Evolutionary conservation across 2,113 vertebrate genomes (phyloP).

Genomic region (Leptodactylus fuscus): DNA sequence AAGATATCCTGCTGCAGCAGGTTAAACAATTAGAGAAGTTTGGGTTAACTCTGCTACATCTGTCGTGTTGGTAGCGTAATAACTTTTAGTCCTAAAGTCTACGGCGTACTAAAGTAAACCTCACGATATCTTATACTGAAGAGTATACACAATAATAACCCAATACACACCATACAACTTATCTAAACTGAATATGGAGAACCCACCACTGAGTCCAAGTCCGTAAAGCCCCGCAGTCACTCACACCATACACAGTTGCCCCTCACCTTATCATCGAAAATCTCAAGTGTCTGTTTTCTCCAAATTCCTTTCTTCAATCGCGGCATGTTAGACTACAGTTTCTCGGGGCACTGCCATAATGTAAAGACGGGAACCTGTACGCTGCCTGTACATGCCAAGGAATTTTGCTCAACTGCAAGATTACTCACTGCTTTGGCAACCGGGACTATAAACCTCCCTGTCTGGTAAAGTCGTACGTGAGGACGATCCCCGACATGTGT

Average conservation of each 20-base stretch:
- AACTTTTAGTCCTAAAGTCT: too few relatives aligned
- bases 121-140: too few relatives aligned
- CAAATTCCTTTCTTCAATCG: conserved; percentile 72
- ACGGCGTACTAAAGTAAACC: too few relatives aligned
- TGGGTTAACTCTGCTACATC: too few relatives aligned
- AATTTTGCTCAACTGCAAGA: conserved; percentile 75
- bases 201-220: too few relatives aligned
- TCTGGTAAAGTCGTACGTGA: not conserved
- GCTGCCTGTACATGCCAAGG: conserved; percentile 82
- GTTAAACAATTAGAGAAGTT: too few relatives aligned
- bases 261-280: conserved; percentile 74
- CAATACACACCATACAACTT: too few relatives aligned
- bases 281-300: conserved; percentile 69
- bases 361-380: conserved; percentile 55
- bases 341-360: conserved; percentile 63
- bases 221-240: too few relatives aligned
- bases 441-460: conserved; percentile 45
- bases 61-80: too few relatives aligned
- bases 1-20: too few relatives aligned
- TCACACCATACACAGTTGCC: not conserved
- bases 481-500: not conserved
- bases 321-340: conserved; percentile 66
- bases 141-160: too few relatives aligned
- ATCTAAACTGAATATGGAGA: too few relatives aligned
- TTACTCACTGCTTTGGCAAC: conserved; percentile 78